Evolutionary conservation across 1,140 invertebrate genomes (phyloP).

Genomic region (Manduca sexta): DNA sequence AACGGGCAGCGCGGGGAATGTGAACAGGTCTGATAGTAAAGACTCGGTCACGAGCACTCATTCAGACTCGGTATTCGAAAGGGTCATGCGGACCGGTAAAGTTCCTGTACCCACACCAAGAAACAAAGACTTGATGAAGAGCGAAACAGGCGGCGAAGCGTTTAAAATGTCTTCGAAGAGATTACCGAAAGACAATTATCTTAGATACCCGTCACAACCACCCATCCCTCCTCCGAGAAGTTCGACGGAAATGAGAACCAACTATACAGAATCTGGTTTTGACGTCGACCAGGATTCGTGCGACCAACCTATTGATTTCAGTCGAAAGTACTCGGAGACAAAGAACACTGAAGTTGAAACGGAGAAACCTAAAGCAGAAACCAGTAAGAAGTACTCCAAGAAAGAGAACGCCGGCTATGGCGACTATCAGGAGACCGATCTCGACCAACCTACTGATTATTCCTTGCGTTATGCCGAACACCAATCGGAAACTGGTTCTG

Average conservation of each 20-base stretch:
- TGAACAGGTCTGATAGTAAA: constrained; percentile 79
- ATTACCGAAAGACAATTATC: constrained; percentile 42
- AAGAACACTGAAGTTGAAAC: constrained; percentile 45
- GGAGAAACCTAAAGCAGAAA: constrained; percentile 42
- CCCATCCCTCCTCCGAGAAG: constrained; percentile 56
- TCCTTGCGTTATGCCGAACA: constrained; percentile 88
- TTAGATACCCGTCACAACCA: constrained; percentile 53
- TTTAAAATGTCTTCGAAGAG: constrained; percentile 46
- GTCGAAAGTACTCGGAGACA: constrained; percentile 76
- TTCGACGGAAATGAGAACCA: constrained; percentile 59
- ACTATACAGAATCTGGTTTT: constrained; percentile 68
- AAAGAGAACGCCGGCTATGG: constrained; percentile 55
- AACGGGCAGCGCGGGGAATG: constrained; percentile 75
- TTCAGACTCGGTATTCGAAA: constrained; percentile 80
- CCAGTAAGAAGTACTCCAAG: constrained; percentile 47
- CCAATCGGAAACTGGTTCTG: constrained; percentile 76
- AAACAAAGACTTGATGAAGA: constrained; percentile 61
- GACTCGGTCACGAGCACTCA: constrained; percentile 83
- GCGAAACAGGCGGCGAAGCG: constrained; percentile 44
- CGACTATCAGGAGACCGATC: constrained; percentile 86
- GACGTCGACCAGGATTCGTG: constrained; percentile 74
- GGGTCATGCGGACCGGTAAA: constrained; percentile 71
- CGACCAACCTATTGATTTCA: constrained; percentile 80
- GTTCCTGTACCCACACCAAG: constrained; percentile 62
- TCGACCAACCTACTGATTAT: constrained; percentile 93